Percentiles rank a stretch among this genome's conserved stretches.
Conservation (phyloP, 2,797 vertebrate genomes). For the Danio aesculapii region DNA sequence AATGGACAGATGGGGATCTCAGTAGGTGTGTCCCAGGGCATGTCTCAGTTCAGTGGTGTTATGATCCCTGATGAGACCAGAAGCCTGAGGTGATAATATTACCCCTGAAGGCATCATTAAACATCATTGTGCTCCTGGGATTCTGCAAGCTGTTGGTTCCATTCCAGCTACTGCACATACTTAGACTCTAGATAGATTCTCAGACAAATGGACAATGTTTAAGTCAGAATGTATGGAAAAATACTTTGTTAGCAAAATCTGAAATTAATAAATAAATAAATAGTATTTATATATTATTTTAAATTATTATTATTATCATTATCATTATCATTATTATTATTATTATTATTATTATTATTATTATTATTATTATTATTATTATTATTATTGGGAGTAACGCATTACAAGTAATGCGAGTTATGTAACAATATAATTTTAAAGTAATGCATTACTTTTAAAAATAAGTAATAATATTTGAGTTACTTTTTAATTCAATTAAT, state of each 20-base stretch:
- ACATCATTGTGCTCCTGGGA: constrained; percentile 10
- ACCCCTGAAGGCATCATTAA: constrained; percentile 33
- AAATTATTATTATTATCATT: too few relatives aligned
- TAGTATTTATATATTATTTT: too few relatives aligned
- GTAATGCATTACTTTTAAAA: too few relatives aligned
- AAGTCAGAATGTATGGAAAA: neutral
- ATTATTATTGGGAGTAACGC: too few relatives aligned
- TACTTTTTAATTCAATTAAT: too few relatives aligned
- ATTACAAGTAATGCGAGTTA: too few relatives aligned
- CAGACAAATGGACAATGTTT: neutral
- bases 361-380: too few relatives aligned
- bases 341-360: too few relatives aligned
- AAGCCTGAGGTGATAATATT: constrained; percentile 33
- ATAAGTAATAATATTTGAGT: too few relatives aligned
- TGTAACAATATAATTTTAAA: too few relatives aligned
- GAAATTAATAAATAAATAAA: too few relatives aligned
- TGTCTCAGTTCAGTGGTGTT: constrained; percentile 30
- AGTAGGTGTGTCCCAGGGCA: neutral
- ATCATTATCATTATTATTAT: too few relatives aligned
- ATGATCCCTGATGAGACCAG: constrained; percentile 29
- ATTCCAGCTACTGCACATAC: neutral
- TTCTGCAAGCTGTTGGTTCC: constrained; percentile 12
- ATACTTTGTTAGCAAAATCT: neutral
- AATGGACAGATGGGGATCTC: constrained; percentile 30
- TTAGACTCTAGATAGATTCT: neutral